phyloP scores from a whole-genome alignment of 2,113 vertebrate species.

The Channa argus region DNA sequence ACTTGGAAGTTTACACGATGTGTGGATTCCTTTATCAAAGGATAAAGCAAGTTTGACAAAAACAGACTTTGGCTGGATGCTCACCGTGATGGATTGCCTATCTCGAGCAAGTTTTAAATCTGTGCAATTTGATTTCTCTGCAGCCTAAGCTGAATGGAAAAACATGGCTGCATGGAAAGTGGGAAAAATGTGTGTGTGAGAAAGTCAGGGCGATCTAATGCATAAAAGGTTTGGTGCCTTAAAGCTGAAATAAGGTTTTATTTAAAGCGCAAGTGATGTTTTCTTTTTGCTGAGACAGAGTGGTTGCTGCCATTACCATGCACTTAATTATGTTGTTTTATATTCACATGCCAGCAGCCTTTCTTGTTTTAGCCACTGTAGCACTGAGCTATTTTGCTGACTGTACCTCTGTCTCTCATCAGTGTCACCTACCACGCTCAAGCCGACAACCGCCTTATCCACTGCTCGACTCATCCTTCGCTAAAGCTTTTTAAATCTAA shows the following conservation, averaged over 20 bases:
- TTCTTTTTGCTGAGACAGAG: slow-evolving; percentile 17
- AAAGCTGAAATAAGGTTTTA: slow-evolving; percentile 19
- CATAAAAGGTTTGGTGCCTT: slow-evolving; percentile 20
- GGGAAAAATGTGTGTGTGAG: slow-evolving; percentile 29
- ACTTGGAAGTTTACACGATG: not conserved
- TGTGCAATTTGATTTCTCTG: slow-evolving; percentile 29
- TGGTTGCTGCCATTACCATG: slow-evolving; percentile 11
- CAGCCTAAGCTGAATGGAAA: slow-evolving; percentile 29
- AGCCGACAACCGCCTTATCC: slow-evolving; percentile 20
- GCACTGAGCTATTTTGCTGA: slow-evolving; percentile 5
- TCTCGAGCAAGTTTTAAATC: slow-evolving; percentile 29
- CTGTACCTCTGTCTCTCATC: slow-evolving; percentile 40
- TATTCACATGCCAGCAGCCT: not conserved
- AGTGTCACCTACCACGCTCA: not conserved
- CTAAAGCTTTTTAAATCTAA: slow-evolving; percentile 10
- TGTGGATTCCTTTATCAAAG: not conserved
- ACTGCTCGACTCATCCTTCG: not conserved
- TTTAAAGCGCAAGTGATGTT: slow-evolving; percentile 3
- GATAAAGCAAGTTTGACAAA: slow-evolving; percentile 4
- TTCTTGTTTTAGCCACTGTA: slow-evolving; percentile 11
- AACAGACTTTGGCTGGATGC: not conserved
- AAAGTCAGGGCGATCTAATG: slow-evolving; percentile 16
- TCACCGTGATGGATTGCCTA: slow-evolving; percentile 1
- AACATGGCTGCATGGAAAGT: slow-evolving; percentile 24
- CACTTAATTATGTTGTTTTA: slow-evolving; percentile 35